Percentiles rank a stretch among this genome's conserved stretches.
Conservation (phyloP, 2,797 vertebrate genomes). For the Mareca strepera region DNA sequence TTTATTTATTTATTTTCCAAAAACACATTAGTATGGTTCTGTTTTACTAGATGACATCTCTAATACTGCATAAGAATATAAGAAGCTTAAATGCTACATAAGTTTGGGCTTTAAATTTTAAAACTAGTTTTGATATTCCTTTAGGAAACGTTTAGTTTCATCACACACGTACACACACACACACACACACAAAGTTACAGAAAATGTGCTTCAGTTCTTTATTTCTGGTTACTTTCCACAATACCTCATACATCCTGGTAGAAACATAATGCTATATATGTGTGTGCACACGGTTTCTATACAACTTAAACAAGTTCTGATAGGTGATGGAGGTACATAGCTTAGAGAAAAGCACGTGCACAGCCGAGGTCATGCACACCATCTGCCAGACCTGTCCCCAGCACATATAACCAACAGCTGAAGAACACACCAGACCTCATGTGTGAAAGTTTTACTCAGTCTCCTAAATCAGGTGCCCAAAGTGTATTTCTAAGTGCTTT, state of each 20-base stretch:
- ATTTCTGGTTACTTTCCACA: not conserved
- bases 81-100: not conserved
- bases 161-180: not conserved
- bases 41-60: not conserved
- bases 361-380: no score
- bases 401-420: rapidly evolving
- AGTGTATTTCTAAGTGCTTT: not conserved
- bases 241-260: no score
- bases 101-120: not conserved
- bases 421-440: not conserved
- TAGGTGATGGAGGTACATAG: not conserved
- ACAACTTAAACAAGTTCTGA: not conserved
- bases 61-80: not conserved
- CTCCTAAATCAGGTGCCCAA: not conserved
- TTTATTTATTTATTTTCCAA: not conserved
- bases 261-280: rapidly evolving
- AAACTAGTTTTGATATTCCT: not conserved
- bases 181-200: not conserved
- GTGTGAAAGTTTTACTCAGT: not conserved
- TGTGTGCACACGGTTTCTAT: rapidly evolving
- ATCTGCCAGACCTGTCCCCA: not conserved
- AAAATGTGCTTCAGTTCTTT: not conserved
- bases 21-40: not conserved
- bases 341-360: not conserved
- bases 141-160: not conserved